These are phyloP conservation scores for Physella acuta DNA, from an alignment of 1,140 invertebrate genomes.

Conservation along the genomic window DNA sequence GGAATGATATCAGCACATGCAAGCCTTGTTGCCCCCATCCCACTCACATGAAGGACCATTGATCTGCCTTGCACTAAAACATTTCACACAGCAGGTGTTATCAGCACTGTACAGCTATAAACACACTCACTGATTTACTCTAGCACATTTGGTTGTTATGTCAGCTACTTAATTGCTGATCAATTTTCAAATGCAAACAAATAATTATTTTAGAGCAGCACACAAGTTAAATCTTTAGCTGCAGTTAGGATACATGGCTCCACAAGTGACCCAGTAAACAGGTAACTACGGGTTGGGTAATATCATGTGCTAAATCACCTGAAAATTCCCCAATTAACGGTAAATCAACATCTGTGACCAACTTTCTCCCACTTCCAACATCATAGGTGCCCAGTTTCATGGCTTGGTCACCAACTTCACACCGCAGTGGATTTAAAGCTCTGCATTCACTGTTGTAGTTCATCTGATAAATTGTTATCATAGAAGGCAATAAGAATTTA, in stretches of 20 bases:
- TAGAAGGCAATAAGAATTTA: too few relatives aligned
- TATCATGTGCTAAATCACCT: too few relatives aligned
- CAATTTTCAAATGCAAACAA: too few relatives aligned
- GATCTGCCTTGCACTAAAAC: conserved; percentile 78
- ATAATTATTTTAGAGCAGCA: too few relatives aligned
- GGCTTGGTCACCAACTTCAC: conserved; percentile 90
- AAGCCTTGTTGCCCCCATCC: conserved; percentile 71
- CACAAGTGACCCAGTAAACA: too few relatives aligned
- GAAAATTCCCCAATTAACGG: conserved; percentile 68
- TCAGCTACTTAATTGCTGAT: too few relatives aligned
- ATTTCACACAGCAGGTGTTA: neutral
- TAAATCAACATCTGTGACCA: conserved; percentile 85
- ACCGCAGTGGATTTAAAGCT: conserved; percentile 81
- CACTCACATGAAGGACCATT: conserved; percentile 79
- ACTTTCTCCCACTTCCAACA: conserved; percentile 74
- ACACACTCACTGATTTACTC: too few relatives aligned
- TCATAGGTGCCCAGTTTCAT: conserved; percentile 81
- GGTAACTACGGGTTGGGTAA: too few relatives aligned
- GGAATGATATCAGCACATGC: conserved; percentile 90
- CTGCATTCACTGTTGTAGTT: conserved; percentile 79
- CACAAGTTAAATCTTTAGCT: too few relatives aligned
- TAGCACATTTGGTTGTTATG: neutral
- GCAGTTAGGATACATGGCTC: too few relatives aligned
- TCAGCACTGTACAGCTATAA: neutral
- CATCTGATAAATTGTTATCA: conserved; percentile 32